Conservation (phyloP, 2,888 invertebrate species). For the Harpagoxenus sublaevis region DNA sequence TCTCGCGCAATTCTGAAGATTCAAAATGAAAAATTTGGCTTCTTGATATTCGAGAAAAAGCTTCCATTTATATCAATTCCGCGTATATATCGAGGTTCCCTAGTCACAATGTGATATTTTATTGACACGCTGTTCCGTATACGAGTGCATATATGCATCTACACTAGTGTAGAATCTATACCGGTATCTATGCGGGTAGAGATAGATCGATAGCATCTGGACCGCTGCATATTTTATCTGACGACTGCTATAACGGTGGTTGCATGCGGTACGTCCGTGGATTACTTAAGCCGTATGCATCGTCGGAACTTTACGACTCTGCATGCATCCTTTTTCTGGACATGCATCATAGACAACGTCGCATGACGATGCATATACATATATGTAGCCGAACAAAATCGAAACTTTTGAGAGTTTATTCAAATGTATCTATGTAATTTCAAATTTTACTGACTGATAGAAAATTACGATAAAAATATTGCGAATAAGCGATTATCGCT, state of each 20-base stretch:
- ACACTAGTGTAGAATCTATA: neutral
- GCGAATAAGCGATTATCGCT: neutral
- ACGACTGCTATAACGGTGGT: constrained; percentile 51
- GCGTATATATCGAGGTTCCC: neutral
- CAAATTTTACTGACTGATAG: neutral
- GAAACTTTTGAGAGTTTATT: neutral
- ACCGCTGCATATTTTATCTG: constrained; percentile 75
- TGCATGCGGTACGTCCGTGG: constrained; percentile 47
- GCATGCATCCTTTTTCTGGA: neutral
- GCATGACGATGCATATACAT: neutral
- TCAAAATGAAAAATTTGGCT: neutral
- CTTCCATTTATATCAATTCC: constrained; percentile 21
- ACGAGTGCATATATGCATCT: neutral
- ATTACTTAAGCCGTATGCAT: constrained; percentile 39
- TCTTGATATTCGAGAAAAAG: constrained; percentile 5
- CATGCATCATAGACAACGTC: constrained; percentile 17
- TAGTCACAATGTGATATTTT: constrained; percentile 44
- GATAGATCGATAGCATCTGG: constrained; percentile 73
- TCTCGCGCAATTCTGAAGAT: neutral
- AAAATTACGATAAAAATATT: neutral
- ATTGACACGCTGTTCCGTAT: constrained; percentile 37
- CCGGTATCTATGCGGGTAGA: neutral
- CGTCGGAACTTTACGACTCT: constrained; percentile 38
- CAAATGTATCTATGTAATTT: neutral
- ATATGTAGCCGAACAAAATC: neutral